Percentiles rank a stretch among this genome's conserved stretches.
Conservation (phyloP, 2,797 vertebrate genomes). For the Gorsachius magnificus region DNA sequence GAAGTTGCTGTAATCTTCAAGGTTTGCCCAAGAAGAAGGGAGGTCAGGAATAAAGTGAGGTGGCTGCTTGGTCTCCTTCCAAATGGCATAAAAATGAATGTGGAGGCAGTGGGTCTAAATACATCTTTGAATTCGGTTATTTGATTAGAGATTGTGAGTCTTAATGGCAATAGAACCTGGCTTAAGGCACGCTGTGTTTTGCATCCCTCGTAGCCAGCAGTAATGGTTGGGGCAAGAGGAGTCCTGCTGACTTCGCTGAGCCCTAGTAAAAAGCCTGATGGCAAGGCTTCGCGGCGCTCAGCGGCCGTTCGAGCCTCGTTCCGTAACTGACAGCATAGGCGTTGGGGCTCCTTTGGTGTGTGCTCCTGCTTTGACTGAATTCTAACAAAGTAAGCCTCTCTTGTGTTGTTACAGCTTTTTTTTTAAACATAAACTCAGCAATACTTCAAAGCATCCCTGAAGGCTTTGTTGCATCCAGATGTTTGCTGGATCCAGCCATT, state of each 20-base stretch:
- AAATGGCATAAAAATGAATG: not conserved
- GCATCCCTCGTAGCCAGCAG: not conserved
- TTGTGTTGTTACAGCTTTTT: not conserved
- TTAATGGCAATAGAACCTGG: not conserved
- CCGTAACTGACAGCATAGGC: not conserved
- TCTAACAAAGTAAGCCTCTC: not conserved
- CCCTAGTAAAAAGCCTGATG: fast-evolving
- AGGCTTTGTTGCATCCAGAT: not conserved
- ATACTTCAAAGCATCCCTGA: not conserved
- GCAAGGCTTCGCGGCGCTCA: fast-evolving
- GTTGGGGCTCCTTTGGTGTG: not conserved
- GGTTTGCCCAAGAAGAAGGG: not conserved
- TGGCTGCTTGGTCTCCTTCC: not conserved
- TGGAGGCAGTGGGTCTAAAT: not conserved
- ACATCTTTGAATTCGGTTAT: not conserved
- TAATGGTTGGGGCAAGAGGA: not conserved
- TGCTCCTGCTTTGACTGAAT: not conserved
- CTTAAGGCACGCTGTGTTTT: not conserved
- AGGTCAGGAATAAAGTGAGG: not conserved
- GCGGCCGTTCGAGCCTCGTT: not conserved
- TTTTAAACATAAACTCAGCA: not conserved
- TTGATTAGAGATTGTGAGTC: not conserved
- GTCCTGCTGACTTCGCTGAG: not conserved
- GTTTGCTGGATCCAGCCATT: not conserved
- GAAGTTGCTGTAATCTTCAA: not conserved